phyloP scores from a whole-genome alignment of 2,797 vertebrate species.

The Acipenser ruthenus region DNA sequence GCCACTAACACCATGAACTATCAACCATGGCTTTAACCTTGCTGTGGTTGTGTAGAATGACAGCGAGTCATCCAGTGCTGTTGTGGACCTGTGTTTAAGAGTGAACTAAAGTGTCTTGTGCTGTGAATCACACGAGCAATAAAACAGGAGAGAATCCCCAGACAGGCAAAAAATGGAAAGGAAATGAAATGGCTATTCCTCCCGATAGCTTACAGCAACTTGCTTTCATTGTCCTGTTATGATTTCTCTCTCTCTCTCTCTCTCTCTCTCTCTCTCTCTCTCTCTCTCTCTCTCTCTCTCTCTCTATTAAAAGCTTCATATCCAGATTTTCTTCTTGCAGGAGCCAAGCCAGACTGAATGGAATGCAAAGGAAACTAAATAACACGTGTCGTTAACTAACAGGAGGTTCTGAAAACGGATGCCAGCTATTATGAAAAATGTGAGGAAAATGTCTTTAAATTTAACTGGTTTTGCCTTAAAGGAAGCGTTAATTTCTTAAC shows the following conservation, averaged over 20 bases:
- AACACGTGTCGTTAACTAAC: slow-evolving; percentile 3
- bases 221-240: too few relatives aligned
- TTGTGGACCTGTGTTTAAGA: background rate
- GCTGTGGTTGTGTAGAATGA: background rate
- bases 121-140: background rate
- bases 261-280: too few relatives aligned
- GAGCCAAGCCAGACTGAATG: background rate
- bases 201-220: too few relatives aligned
- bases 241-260: background rate
- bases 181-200: too few relatives aligned
- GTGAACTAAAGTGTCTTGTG: background rate
- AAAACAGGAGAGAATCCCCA: background rate
- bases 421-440: background rate
- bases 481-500: too few relatives aligned
- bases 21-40: background rate
- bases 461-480: too few relatives aligned
- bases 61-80: background rate
- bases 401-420: background rate
- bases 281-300: too few relatives aligned
- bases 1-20: too few relatives aligned
- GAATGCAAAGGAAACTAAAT: slow-evolving; percentile 6
- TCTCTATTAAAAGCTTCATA: background rate
- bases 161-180: background rate
- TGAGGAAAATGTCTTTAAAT: too few relatives aligned
- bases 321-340: background rate